A percentile compares a stretch with the other conserved stretches of the same genome.
Conservation (phyloP, 2,113 vertebrate species). For the Ovis canadensis region DNA sequence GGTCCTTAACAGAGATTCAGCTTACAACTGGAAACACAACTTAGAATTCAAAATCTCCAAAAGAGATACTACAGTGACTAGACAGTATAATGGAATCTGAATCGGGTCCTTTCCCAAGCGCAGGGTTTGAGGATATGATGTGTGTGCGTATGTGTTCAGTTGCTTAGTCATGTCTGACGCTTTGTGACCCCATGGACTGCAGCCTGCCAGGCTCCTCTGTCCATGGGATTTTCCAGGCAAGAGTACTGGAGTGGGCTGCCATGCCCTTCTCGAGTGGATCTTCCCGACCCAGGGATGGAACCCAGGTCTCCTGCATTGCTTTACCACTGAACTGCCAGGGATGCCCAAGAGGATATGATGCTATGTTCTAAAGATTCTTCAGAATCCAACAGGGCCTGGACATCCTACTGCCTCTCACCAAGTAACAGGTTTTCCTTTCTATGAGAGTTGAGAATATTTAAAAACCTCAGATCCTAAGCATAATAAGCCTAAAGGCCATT, state of each 20-base stretch:
- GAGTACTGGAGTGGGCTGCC: not conserved
- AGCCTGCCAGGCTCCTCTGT: not conserved
- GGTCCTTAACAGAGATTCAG: not conserved
- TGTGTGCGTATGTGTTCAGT: not conserved
- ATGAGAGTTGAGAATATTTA: not conserved
- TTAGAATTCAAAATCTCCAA: not conserved
- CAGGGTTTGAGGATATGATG: not conserved
- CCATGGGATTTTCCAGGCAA: not conserved
- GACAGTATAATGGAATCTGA: not conserved
- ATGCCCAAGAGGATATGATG: not conserved
- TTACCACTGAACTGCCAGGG: not conserved
- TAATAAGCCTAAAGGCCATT: not conserved
- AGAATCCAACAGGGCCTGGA: not conserved
- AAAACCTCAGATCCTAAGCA: not conserved
- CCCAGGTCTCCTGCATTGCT: not conserved
- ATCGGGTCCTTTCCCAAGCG: not conserved
- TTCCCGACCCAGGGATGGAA: not conserved
- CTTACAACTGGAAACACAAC: not conserved
- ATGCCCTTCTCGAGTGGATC: not conserved
- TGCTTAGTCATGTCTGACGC: accelerated
- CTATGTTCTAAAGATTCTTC: not conserved
- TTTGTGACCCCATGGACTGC: not conserved
- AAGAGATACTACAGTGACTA: not conserved
- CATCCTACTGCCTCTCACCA: not conserved
- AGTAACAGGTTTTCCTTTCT: not conserved